Evolutionary conservation across 1,140 invertebrate genomes (phyloP).

Genomic region (Heliconius hewitsoni): DNA sequence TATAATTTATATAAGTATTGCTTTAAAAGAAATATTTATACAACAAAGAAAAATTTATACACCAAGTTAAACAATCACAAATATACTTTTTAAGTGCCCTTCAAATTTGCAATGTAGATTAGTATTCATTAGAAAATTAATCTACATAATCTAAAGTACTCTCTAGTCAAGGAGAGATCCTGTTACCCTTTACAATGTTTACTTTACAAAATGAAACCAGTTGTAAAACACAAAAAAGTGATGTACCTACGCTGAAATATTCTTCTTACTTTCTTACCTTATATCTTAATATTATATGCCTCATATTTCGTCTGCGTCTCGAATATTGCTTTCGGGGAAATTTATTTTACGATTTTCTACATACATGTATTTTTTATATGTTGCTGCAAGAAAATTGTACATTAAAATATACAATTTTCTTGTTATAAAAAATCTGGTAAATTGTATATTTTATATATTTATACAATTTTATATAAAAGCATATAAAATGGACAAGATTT

Average conservation of each 20-base stretch:
- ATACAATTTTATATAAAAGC: no score
- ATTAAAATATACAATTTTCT: background rate
- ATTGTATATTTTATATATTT: no score
- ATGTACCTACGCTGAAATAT: slow-evolving; percentile 1
- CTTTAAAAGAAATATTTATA: no score
- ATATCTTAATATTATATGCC: slow-evolving; percentile 11
- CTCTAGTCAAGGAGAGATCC: background rate
- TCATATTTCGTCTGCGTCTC: slow-evolving; percentile 17
- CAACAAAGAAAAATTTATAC: no score
- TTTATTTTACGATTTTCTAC: slow-evolving; percentile 6
- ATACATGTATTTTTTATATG: background rate
- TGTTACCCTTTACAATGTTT: slow-evolving; percentile 35
- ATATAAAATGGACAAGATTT: no score
- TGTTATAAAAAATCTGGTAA: background rate
- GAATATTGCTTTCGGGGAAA: slow-evolving; percentile 14
- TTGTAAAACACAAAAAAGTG: slow-evolving; percentile 23
- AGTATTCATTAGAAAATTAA: slow-evolving; percentile 12
- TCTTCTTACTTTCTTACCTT: background rate
- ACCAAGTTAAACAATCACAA: no score
- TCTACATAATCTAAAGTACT: background rate
- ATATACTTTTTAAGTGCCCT: background rate
- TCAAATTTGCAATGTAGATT: slow-evolving; percentile 1
- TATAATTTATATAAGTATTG: no score
- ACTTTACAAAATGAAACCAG: slow-evolving; percentile 16
- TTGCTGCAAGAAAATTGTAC: background rate